Evolutionary conservation across 2,797 vertebrate species (phyloP), one percentile per base, ranked within the genome.

Genomic region (Bucorvus abyssinicus): DNA sequence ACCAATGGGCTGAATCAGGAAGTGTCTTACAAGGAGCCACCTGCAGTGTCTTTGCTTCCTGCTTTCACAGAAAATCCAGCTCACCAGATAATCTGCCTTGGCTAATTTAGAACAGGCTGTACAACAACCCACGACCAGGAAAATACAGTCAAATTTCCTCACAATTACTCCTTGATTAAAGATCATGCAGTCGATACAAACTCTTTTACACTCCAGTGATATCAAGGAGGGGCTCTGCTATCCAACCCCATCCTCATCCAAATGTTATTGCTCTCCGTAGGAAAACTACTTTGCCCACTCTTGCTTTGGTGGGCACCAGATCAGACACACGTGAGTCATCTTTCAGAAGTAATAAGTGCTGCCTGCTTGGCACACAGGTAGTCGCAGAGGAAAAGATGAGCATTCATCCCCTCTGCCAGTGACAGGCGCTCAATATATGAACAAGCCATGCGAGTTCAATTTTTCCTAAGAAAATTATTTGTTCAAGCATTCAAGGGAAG

Each of bases 321-420:
- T 30, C 34, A 78, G 47, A 71, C 9, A 47, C 21, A 20, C 0
- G 0, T 0, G 0, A 42, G 6, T 34, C 27, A 59, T 11, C 12
- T 29, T 74, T 56, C n/a, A 26, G 40, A 45, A 84, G 38, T 13
- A 30, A 57, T 38, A 40, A 63, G 26, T 30, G 34, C 14, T 2
- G 8, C 38, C 82, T 60, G 27, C 42, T 85, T 80, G 2, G 1
- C 21, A 50, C 12, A 15, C 2, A 7, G 8, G 22, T 27, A 21
- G 6, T 40, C 2, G 0, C 14, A 65, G 56, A 69, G 74, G 40
- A 71, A 57, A 79, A 63, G 21, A 17, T 14, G 8, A 8, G 8
- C 44, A 22, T 56, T 81, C 14, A 27, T 49, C 13, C 9, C 6
- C 5, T 56, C 49, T 8, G 2, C 7, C 53, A 34, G 27, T 30